Conservation (phyloP, 2,797 vertebrate species). For the Halcyon leucocephala region DNA sequence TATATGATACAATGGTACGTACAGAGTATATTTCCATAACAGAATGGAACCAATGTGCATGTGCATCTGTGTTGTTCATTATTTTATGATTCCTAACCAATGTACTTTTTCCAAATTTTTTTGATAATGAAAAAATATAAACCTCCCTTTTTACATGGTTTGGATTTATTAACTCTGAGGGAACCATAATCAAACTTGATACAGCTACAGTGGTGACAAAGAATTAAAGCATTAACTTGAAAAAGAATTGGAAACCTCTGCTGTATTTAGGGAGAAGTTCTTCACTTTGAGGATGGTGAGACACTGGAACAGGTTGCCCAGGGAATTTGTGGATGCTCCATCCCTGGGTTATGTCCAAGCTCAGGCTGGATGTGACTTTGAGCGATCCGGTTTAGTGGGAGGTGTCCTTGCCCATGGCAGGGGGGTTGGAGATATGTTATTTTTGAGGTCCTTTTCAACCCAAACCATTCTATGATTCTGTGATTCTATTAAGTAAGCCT, state of each 20-base stretch:
- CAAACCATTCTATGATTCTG: too few relatives aligned
- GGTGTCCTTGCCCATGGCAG: too few relatives aligned
- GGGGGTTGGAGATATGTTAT: too few relatives aligned
- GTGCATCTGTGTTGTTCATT: background rate
- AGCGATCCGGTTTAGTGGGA: too few relatives aligned
- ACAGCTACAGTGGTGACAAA: background rate
- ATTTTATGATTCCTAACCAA: background rate
- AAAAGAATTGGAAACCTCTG: background rate
- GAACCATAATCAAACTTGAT: background rate
- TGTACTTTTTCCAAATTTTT: background rate
- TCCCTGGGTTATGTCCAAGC: too few relatives aligned
- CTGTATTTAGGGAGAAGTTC: background rate
- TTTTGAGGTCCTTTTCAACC: too few relatives aligned
- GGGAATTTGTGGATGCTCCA: too few relatives aligned
- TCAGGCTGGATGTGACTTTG: too few relatives aligned
- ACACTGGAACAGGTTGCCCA: too few relatives aligned
- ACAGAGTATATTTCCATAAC: background rate
- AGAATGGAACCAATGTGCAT: background rate
- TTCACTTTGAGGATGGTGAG: too few relatives aligned
- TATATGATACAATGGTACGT: rapidly evolving
- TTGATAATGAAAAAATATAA: background rate
- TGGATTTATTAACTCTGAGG: background rate
- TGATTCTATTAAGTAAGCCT: background rate
- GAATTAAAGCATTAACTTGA: background rate
- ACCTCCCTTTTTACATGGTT: background rate